phyloP scores from a whole-genome alignment of 2,888 invertebrate genomes.

The Apamea sordens region DNA sequence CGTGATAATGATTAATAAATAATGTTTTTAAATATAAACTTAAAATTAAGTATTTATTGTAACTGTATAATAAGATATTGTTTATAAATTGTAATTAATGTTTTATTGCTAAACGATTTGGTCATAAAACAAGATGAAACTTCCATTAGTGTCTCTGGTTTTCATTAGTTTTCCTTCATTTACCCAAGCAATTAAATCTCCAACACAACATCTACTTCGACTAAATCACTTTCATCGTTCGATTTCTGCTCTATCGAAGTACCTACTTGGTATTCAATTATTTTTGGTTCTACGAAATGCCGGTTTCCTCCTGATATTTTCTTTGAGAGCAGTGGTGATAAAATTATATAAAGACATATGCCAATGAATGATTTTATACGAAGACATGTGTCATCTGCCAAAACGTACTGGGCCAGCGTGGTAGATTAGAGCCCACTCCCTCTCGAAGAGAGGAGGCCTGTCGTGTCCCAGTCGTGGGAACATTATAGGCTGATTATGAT shows the following conservation, averaged over 20 bases:
- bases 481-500: too few species aligned
- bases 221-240: neutral
- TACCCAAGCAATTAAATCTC: neutral
- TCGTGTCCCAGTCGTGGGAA: too few species aligned
- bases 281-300: neutral
- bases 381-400: too few species aligned
- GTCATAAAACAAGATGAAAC: neutral
- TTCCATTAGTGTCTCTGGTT: neutral
- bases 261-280: neutral
- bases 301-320: too few species aligned
- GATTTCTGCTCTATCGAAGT: neutral
- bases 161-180: neutral
- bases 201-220: neutral
- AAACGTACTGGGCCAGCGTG: too few species aligned
- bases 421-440: too few species aligned
- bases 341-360: too few species aligned
- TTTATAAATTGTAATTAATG: conserved; percentile 14
- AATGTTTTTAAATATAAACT: conserved; percentile 2
- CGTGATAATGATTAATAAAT: conserved; percentile 31
- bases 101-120: conserved; percentile 27
- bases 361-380: too few species aligned
- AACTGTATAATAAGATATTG: conserved; percentile 16
- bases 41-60: conserved; percentile 50
- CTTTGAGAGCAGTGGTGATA: too few species aligned
- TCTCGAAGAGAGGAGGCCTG: too few species aligned